Percentiles rank a stretch among this genome's conserved stretches.
Evolutionary conservation across 2,797 vertebrate genomes (phyloP).

Genomic region (Graptemys geographica): DNA sequence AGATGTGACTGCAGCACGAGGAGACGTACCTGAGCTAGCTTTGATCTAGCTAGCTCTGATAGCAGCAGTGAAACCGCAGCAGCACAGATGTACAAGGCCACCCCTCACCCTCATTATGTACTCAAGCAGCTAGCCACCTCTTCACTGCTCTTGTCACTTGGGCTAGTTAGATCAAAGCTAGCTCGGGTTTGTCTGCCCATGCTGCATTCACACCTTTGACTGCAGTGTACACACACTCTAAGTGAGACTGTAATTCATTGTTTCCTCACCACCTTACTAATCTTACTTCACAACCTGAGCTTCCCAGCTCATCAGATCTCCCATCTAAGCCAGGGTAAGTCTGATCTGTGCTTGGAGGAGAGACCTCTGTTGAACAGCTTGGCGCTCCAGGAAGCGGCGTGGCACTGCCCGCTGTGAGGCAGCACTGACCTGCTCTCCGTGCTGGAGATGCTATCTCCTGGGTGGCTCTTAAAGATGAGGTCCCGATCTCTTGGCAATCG

Average conservation of each 20-base stretch:
- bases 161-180: neutral
- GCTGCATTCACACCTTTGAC: neutral
- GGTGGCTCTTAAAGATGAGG: neutral
- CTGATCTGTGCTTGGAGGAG: neutral
- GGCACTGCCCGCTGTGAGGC: neutral
- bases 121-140: neutral
- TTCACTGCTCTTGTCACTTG: neutral
- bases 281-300: neutral
- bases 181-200: neutral
- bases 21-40: neutral
- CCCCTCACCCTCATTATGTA: no score
- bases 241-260: neutral
- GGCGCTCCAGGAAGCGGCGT: neutral
- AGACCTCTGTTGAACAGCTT: neutral
- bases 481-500: no score
- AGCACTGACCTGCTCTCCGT: neutral
- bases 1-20: neutral
- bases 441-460: neutral
- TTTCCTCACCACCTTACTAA: neutral
- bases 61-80: neutral
- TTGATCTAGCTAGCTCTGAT: no score
- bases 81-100: neutral
- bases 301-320: neutral
- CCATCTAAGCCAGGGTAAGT: neutral
- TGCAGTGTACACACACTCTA: neutral